A percentile compares a stretch with the other conserved stretches of the same genome.
These are phyloP conservation scores for Megaustenia siamemsis DNA, from an alignment of 2,888 invertebrate species.

Conservation along the genomic window DNA sequence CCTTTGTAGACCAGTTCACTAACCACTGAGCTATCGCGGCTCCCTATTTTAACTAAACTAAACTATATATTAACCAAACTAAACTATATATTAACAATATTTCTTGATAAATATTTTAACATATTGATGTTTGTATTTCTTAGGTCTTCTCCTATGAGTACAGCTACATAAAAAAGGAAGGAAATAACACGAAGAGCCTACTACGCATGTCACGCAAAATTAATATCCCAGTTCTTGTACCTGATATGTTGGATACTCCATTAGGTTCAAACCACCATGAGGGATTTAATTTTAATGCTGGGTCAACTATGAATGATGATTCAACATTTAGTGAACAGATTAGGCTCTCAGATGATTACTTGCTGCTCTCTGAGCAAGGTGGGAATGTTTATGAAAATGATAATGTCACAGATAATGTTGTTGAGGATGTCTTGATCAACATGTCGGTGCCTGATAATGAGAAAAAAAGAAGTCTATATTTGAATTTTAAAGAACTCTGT, in stretches of 20 bases:
- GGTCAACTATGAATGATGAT: not conserved
- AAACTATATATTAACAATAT: too few species aligned
- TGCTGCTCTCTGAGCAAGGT: not conserved
- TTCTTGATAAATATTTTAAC: not conserved
- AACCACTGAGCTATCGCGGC: too few species aligned
- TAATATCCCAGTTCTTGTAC: conserved; percentile 30
- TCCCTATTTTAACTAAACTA: too few species aligned
- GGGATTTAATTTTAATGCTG: conserved; percentile 20
- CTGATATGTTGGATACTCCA: not conserved
- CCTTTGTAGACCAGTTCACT: too few species aligned
- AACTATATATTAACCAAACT: too few species aligned
- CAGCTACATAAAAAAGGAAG: conserved; percentile 9
- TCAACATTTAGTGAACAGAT: not conserved
- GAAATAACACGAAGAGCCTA: conserved; percentile 44
- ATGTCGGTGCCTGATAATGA: conserved; percentile 7
- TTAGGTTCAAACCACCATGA: conserved; percentile 8
- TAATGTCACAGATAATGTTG: not conserved
- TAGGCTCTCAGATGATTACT: not conserved
- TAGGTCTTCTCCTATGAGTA: conserved; percentile 51
- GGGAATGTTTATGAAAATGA: not conserved
- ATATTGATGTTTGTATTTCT: not conserved
- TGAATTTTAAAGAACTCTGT: not conserved
- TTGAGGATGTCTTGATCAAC: not conserved
- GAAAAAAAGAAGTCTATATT: conserved; percentile 13
- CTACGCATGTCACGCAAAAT: conserved; percentile 53